Evolutionary conservation across 2,797 vertebrate genomes (phyloP).

Genomic region (Cercopithecus hamlyni): DNA sequence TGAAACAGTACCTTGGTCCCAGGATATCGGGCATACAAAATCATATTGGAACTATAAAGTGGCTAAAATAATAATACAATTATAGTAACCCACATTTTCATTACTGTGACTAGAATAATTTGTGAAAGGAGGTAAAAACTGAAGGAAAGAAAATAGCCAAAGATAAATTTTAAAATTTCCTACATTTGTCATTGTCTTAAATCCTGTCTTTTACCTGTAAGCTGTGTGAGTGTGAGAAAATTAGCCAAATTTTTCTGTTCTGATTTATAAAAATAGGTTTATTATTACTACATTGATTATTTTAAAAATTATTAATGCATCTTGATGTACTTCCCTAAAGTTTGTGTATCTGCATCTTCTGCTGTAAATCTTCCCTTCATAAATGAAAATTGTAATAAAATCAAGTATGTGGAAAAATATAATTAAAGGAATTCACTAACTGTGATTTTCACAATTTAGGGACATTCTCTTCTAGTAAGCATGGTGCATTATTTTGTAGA

Average conservation of each 20-base stretch:
- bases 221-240: neutral
- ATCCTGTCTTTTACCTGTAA: neutral
- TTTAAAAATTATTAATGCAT: neutral
- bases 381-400: constrained; percentile 21
- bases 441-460: neutral
- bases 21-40: neutral
- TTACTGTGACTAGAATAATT: neutral
- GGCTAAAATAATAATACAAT: neutral
- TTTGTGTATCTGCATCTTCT: neutral
- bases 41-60: neutral
- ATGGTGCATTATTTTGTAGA: neutral
- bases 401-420: neutral
- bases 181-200: neutral
- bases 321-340: neutral
- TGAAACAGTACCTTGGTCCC: neutral
- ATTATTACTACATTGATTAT: neutral
- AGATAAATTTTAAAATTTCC: neutral
- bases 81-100: neutral
- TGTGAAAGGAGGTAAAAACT: neutral
- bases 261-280: neutral
- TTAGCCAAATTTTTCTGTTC: neutral
- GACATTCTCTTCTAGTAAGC: neutral
- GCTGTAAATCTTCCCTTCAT: neutral
- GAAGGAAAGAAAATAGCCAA: neutral
- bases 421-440: neutral